These are phyloP conservation scores for Speoplatyrhinus poulsoni DNA, from an alignment of 2,113 vertebrate species.

Conservation along the genomic window DNA sequence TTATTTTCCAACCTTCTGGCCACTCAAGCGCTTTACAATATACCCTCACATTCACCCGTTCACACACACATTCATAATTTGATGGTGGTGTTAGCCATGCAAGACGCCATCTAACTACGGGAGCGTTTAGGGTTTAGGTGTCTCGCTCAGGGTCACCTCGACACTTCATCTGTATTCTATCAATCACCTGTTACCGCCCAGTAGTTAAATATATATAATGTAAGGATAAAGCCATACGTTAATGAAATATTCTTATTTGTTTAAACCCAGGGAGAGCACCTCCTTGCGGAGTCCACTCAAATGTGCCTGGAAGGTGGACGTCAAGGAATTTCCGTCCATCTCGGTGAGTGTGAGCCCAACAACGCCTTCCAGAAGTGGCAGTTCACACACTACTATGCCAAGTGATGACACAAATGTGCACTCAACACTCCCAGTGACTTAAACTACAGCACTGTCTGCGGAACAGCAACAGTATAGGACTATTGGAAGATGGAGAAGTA, in stretches of 20 bases:
- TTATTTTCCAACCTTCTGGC: too few species aligned
- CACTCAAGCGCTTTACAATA: too few species aligned
- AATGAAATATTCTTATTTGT: conserved; percentile 17
- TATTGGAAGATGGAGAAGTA: conserved; percentile 5
- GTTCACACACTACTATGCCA: conserved; percentile 82
- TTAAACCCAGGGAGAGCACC: conserved; percentile 77
- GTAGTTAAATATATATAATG: not conserved
- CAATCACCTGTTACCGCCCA: too few species aligned
- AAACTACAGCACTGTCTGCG: not conserved
- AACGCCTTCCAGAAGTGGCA: conserved; percentile 87
- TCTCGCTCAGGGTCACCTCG: too few species aligned
- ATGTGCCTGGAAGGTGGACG: conserved; percentile 80
- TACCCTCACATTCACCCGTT: too few species aligned
- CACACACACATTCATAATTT: too few species aligned
- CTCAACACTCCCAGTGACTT: conserved; percentile 13
- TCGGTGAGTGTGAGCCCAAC: conserved; percentile 73
- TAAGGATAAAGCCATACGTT: not conserved
- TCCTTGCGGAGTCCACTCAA: conserved; percentile 75
- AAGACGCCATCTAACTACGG: too few species aligned
- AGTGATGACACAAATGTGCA: conserved; percentile 50
- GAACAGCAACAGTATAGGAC: not conserved
- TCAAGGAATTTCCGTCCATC: conserved; percentile 44
- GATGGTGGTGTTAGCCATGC: too few species aligned
- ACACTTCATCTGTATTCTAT: too few species aligned
- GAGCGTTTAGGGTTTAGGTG: too few species aligned